Base-by-base conservation (phyloP, 2,797 vertebrate genomes). In the Clarias laeviceps region DNA sequence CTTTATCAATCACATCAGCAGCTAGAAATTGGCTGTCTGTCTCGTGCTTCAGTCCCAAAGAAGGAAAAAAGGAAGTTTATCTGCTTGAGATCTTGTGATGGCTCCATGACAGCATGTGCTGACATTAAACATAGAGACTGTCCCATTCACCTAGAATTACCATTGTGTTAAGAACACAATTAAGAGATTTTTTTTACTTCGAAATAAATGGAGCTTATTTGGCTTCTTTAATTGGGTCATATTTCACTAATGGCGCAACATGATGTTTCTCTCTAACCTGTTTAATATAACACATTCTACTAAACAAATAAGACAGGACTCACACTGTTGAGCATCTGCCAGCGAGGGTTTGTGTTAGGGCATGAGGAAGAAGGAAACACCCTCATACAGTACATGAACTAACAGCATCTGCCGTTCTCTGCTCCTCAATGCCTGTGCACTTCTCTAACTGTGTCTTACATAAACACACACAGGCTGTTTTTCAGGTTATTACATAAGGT, bases 1-100 rank as follows among this genome's bases (percentile, higher is more conserved):
- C 95, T 97, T 96, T 96, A 96, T 97, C 96, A 95, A 96, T 96
- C 95, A 96, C 96, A 96, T 94, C 94, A 94, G 94, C 94, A 93
- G 94, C 94, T 93, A 78, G 92, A 95, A 95, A 96, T 95, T 95
- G 88, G 88, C 88, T 90, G 88, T 88, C 83, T 86, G 88, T 90
- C 74, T 84, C 50, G 80, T 92, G 91, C 89, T 82, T 76, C 92
- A 92, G 94, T 95, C 94, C 94, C 93, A 94, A 93, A 94, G 93
- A 94, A 93, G 37, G 12, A 34, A 80, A 88, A 93, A 90, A 91
- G 93, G 94, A 91, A 90, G 91, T 93, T 95, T 95, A 96, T 96
- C 95, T 92, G 85, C 93, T 94, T 93, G 94, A 96, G 95, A 96
- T 94, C 94, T 94, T 90, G 91, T 85, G 88, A 93, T 92, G 93